phyloP scores from a whole-genome alignment of 2,888 invertebrate genomes.

The Ennomos quercinarius region DNA sequence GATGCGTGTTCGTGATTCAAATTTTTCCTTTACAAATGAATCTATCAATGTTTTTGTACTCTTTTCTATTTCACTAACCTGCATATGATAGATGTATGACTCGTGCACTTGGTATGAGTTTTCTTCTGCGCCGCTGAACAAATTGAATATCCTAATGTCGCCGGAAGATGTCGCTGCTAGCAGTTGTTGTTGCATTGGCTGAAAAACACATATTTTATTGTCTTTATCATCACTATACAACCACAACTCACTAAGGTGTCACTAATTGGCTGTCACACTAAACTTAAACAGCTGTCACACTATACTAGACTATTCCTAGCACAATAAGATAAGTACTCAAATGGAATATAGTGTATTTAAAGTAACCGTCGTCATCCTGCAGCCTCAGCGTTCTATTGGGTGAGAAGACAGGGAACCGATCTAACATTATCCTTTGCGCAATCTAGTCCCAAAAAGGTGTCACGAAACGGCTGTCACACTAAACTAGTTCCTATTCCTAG shows the following conservation, averaged over 20 bases:
- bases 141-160: constrained; percentile 94
- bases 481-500: no score
- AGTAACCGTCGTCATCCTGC: constrained; percentile 87
- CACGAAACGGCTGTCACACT: no score
- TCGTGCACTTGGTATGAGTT: constrained; percentile 92
- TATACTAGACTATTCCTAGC: no score
- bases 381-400: constrained; percentile 72
- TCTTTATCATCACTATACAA: no score
- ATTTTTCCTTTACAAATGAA: background rate
- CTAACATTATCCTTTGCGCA: constrained; percentile 55
- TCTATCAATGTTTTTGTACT: no score
- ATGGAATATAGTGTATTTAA: constrained; percentile 90
- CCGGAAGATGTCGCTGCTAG: constrained; percentile 96
- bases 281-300: no score
- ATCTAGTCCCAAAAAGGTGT: no score
- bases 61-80: constrained; percentile 63
- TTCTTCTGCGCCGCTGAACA: constrained; percentile 93
- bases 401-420: constrained; percentile 69
- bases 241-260: no score
- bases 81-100: constrained; percentile 93
- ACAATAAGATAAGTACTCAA: constrained; percentile 51
- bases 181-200: constrained; percentile 79
- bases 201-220: constrained; percentile 18
- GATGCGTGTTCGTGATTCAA: no score
- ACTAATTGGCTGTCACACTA: no score